Conservation (phyloP, 2,888 invertebrate species). For the Leptopilina syphax region DNA sequence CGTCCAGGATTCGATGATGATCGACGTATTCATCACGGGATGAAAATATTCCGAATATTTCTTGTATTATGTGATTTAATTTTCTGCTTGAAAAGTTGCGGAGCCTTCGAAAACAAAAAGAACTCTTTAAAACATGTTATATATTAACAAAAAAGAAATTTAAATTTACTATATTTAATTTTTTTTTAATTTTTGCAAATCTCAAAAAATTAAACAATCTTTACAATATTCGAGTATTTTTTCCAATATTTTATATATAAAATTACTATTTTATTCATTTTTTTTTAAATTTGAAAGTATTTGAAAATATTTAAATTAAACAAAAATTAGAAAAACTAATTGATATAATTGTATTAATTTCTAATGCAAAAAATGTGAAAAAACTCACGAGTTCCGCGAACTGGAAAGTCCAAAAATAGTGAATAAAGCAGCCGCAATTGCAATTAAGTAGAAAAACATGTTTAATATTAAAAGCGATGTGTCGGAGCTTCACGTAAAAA, state of each 20-base stretch:
- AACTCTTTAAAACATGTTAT: neutral
- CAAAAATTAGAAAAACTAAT: neutral
- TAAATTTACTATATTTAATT: too few species aligned
- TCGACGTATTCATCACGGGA: neutral
- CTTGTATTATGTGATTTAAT: neutral
- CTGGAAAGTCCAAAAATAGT: conserved; percentile 65
- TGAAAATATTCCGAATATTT: neutral
- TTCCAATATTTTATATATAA: too few species aligned
- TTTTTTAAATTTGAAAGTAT: too few species aligned
- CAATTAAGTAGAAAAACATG: conserved; percentile 63
- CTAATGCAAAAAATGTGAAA: neutral
- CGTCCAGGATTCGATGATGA: neutral
- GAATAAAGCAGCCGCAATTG: conserved; percentile 55
- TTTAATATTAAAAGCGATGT: conserved; percentile 51
- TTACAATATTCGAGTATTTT: too few species aligned
- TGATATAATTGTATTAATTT: neutral
- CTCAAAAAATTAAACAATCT: too few species aligned
- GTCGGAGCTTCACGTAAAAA: conserved; percentile 36
- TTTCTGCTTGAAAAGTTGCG: conserved; percentile 9
- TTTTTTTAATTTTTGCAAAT: too few species aligned
- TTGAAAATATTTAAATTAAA: too few species aligned
- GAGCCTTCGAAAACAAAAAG: neutral
- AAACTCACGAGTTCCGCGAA: conserved; percentile 62
- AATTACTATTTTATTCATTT: too few species aligned
- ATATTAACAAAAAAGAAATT: neutral